These are phyloP conservation scores for Neoascia interrupta DNA, from an alignment of 2,888 invertebrate species.

Conservation along the genomic window DNA sequence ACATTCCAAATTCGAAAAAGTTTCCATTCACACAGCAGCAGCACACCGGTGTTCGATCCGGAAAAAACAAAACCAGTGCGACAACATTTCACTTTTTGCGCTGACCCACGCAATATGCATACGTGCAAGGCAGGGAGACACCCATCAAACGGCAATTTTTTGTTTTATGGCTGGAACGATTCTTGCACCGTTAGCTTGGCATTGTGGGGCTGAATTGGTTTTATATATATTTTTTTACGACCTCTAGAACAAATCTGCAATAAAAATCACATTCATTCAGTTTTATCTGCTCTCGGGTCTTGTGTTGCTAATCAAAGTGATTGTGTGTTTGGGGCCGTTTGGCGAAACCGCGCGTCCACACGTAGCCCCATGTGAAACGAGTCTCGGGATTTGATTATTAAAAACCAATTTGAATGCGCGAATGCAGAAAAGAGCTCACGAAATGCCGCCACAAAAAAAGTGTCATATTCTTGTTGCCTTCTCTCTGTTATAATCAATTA, in stretches of 20 bases:
- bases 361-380: neutral
- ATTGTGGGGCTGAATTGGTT: too few relatives aligned
- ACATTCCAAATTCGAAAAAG: too few relatives aligned
- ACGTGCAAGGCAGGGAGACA: slow-evolving; percentile 5
- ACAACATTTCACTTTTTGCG: slow-evolving; percentile 54
- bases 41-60: neutral
- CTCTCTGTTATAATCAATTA: slow-evolving; percentile 14
- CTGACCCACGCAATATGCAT: too few relatives aligned
- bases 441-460: slow-evolving; percentile 11
- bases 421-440: slow-evolving; percentile 14
- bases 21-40: neutral
- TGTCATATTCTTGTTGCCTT: slow-evolving; percentile 15
- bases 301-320: slow-evolving; percentile 29
- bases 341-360: slow-evolving; percentile 23
- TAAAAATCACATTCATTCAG: slow-evolving; percentile 21
- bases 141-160: slow-evolving; percentile 38
- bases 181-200: slow-evolving; percentile 36
- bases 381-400: slow-evolving; percentile 22
- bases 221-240: slow-evolving; percentile 27
- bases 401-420: slow-evolving; percentile 33
- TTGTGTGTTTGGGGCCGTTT: slow-evolving; percentile 1
- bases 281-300: neutral
- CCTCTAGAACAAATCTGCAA: slow-evolving; percentile 11
- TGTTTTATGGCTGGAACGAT: slow-evolving; percentile 38
- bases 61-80: slow-evolving; percentile 43